Evolutionary conservation across 2,113 vertebrate species (phyloP).

Genomic region (Talpa occidentalis): DNA sequence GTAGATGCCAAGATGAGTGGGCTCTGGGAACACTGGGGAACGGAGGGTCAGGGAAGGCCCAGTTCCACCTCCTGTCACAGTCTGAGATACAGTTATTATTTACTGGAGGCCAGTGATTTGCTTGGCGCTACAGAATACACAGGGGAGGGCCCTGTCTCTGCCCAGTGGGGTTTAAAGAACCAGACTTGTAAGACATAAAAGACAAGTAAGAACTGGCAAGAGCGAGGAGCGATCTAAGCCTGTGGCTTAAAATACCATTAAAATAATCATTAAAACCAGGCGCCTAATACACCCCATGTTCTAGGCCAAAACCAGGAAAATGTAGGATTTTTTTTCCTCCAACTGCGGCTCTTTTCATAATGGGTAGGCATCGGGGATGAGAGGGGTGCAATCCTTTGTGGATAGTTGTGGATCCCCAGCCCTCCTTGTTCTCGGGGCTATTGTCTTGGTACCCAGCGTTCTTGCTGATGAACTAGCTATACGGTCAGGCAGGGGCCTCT

Average conservation of each 20-base stretch:
- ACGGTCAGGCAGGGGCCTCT: no score
- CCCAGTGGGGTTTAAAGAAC: slow-evolving; percentile 45
- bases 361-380: background rate
- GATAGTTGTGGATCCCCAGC: no score
- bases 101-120: background rate
- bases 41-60: background rate
- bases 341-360: background rate
- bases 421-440: no score
- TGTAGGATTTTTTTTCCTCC: slow-evolving; percentile 45
- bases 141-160: background rate
- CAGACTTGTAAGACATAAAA: slow-evolving; percentile 43
- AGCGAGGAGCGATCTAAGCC: slow-evolving; percentile 44
- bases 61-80: background rate
- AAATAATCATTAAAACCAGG: slow-evolving; percentile 76
- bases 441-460: no score
- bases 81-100: background rate
- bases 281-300: background rate
- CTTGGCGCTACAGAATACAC: background rate
- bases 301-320: slow-evolving; percentile 62
- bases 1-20: background rate
- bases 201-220: slow-evolving; percentile 61
- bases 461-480: no score
- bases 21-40: background rate
- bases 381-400: background rate
- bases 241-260: slow-evolving; percentile 68